A percentile compares a stretch with the other conserved stretches of the same genome.
phyloP scores from a whole-genome alignment of 2,797 vertebrate species.

The Rhinoraja longicauda region DNA sequence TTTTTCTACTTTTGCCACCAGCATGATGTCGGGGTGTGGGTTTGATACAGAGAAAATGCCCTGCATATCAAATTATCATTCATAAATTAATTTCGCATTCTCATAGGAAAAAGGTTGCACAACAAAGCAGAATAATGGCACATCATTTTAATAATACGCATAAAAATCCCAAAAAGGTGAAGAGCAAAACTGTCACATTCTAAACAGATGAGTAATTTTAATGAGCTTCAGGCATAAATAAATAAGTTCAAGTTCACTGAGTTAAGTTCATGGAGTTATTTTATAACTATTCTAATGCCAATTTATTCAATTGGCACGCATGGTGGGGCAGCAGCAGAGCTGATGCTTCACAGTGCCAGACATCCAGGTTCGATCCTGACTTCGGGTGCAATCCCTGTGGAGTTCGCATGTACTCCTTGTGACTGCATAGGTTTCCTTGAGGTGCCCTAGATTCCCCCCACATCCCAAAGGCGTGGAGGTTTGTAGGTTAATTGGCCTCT shows the following conservation, averaged over 20 bases:
- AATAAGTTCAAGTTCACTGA: neutral
- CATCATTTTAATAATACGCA: neutral
- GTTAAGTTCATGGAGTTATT: neutral
- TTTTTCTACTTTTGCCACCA: conserved; percentile 92
- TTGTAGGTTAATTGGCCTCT: too few relatives aligned
- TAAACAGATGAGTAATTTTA: neutral
- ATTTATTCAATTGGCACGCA: too few relatives aligned
- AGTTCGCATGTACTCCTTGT: too few relatives aligned
- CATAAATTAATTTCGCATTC: neutral
- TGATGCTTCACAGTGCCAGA: too few relatives aligned
- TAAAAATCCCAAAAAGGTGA: neutral
- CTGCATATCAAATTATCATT: conserved; percentile 53
- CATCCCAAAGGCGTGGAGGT: too few relatives aligned
- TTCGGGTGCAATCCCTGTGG: too few relatives aligned
- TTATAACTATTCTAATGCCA: neutral
- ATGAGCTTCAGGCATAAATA: neutral
- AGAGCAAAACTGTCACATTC: neutral
- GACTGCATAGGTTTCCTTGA: too few relatives aligned
- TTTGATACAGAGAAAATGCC: conserved; percentile 91
- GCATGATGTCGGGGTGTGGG: conserved; percentile 85
- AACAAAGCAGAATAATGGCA: neutral
- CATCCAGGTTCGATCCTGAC: too few relatives aligned
- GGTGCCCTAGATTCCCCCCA: too few relatives aligned
- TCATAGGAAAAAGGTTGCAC: neutral
- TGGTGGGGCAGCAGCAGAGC: too few relatives aligned